Evolutionary conservation across 2,797 vertebrate genomes (phyloP), one percentile per base, ranked within the genome.

Genomic region (Halcyon badia): DNA sequence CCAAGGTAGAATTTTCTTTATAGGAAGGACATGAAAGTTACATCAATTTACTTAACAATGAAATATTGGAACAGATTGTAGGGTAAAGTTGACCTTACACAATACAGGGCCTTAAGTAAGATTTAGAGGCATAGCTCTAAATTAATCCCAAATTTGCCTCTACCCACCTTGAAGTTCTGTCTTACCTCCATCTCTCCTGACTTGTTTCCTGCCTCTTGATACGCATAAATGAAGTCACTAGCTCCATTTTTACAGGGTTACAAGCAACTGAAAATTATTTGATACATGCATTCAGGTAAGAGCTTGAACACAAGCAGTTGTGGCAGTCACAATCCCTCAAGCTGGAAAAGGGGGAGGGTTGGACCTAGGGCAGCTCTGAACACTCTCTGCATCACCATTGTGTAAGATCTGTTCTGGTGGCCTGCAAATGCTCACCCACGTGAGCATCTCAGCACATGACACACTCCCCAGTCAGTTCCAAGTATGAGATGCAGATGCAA

Each of bases 301-400:
- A 41, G 31, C 42, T 58, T 28, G 62, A 83, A 60, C 16, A 81
- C 25, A 20, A 61, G 37, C 7, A 44, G 33, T 1, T 83, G n/a
- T 52, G 42, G 11, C 48, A 88, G 10, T 17, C 48, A 51, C 19
- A 41, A 0, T 2, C 20, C 33, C 28, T 49, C 72, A 30, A 41
- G 64, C 13, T 54, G 11, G 14, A 20, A 57, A 65, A 51, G 10
- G 7, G 17, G 41, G 15, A 65, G 15, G 13, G 30, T 2, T 35
- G 31, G 39, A 46, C 6, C 5, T 31, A 52, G 15, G 1, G 21
- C 5, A 1, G 14, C 26, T 68, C 69, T 12, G 2, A 66, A 46
- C 16, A 24, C 6, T 39, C 0, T 0, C 35, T 42, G 11, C 57
- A 51, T 69, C 78, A 24, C 20, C 0, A 0, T 2, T 62, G 69